Percentiles rank a stretch among this genome's conserved stretches.
phyloP scores from a whole-genome alignment of 2,797 vertebrate genomes.

The Acomys russatus region DNA sequence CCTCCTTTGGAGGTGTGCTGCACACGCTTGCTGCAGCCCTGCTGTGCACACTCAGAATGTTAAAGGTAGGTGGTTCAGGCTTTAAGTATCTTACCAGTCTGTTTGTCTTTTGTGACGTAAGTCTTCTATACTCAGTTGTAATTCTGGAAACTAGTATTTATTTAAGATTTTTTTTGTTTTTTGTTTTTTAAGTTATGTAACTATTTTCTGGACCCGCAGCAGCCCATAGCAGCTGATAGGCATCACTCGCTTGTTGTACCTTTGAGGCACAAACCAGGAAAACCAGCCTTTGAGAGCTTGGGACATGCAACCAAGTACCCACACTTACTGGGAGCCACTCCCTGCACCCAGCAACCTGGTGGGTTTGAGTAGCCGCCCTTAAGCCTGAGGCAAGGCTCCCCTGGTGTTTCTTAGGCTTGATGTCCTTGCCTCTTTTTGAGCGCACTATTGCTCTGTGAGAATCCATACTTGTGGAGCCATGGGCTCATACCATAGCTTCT shows the following conservation, averaged over 20 bases:
- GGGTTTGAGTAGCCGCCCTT: background rate
- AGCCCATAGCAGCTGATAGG: background rate
- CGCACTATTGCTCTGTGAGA: constrained; percentile 56
- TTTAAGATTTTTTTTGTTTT: background rate
- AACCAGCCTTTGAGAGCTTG: background rate
- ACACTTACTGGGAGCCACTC: background rate
- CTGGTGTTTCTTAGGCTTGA: constrained; percentile 28
- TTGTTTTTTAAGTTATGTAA: constrained; percentile 5
- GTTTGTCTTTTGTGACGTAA: constrained; percentile 63
- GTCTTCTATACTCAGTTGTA: constrained; percentile 52
- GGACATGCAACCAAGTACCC: background rate
- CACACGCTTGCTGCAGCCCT: constrained; percentile 19
- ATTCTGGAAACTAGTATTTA: constrained; percentile 64
- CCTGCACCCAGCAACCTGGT: background rate
- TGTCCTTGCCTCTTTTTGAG: background rate
- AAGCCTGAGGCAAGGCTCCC: background rate
- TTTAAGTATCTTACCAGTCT: background rate
- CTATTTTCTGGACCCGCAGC: constrained; percentile 52
- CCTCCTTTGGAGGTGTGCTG: constrained; percentile 12
- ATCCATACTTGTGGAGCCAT: constrained; percentile 68
- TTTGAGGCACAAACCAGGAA: background rate
- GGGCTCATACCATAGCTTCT: constrained; percentile 70
- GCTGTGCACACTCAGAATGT: constrained; percentile 10
- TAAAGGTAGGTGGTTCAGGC: constrained; percentile 57
- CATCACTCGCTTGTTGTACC: constrained; percentile 37